These are phyloP conservation scores for Coenonympha glycerion DNA, from an alignment of 2,888 invertebrate species.

Conservation along the genomic window DNA sequence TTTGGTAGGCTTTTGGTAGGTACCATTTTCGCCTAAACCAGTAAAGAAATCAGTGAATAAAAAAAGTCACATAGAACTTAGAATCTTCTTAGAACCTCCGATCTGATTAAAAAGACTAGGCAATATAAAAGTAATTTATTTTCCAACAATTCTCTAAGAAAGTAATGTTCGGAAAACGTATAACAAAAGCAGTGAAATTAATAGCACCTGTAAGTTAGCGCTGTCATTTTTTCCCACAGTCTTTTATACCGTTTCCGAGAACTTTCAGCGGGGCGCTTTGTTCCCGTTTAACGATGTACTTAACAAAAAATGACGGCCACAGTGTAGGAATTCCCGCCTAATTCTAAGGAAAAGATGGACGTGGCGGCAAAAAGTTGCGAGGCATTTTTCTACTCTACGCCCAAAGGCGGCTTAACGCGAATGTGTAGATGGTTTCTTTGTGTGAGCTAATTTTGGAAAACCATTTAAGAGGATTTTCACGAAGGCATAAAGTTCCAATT, in stretches of 20 bases:
- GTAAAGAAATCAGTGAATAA: too few species aligned
- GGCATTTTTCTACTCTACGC: background rate
- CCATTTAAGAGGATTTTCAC: too few species aligned
- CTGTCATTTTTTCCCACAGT: background rate
- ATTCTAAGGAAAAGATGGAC: background rate
- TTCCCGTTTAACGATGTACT: background rate
- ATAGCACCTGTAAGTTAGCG: conserved; percentile 1
- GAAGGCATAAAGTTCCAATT: too few species aligned
- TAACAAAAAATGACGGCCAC: conserved; percentile 1
- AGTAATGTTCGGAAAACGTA: background rate
- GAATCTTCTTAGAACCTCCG: too few species aligned
- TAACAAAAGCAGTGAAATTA: background rate
- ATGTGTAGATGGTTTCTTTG: background rate
- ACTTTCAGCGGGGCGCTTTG: conserved; percentile 1
- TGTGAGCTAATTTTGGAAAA: background rate
- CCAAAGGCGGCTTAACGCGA: background rate
- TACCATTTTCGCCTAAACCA: too few species aligned
- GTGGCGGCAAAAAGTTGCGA: background rate
- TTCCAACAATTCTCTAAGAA: background rate
- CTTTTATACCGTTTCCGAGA: background rate
- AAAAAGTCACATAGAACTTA: too few species aligned
- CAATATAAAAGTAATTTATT: background rate
- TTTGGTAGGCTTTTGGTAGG: too few species aligned
- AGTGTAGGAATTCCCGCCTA: background rate
- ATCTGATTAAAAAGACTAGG: too few species aligned